A percentile compares a stretch with the other conserved stretches of the same genome.
Evolutionary conservation across 1,140 invertebrate genomes (phyloP).

Genomic region (Zaprionus taronus): DNA sequence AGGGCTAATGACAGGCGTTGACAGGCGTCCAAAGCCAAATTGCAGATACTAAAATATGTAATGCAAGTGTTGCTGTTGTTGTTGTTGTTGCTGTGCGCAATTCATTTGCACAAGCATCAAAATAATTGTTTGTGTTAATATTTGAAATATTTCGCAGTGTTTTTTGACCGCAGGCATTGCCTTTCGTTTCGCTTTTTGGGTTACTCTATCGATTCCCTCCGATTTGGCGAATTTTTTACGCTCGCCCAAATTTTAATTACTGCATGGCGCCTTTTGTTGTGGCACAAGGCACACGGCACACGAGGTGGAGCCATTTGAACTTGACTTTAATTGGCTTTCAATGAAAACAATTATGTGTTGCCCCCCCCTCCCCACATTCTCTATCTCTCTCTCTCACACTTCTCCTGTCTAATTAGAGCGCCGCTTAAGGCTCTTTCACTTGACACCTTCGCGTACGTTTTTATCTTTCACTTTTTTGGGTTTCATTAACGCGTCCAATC

Average conservation of each 20-base stretch:
- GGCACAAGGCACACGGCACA: conserved; percentile 18
- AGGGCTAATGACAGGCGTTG: conserved; percentile 37
- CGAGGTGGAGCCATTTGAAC: conserved; percentile 75
- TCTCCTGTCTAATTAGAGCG: conserved; percentile 43
- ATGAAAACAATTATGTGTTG: conserved; percentile 67
- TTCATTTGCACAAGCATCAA: conserved; percentile 12
- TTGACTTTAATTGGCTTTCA: conserved; percentile 80
- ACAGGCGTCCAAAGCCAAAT: conserved; percentile 39
- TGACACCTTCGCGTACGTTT: conserved; percentile 21
- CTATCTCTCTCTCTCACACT: neutral
- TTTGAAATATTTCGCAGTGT: conserved; percentile 15
- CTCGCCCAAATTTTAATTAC: conserved; percentile 70
- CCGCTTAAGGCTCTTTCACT: conserved; percentile 53
- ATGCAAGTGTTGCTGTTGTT: conserved; percentile 8
- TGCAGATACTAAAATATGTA: conserved; percentile 27
- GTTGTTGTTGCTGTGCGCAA: conserved; percentile 10
- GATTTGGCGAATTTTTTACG: conserved; percentile 66
- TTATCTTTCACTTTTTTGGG: conserved; percentile 70
- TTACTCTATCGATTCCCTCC: conserved; percentile 12
- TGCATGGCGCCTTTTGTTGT: conserved; percentile 33
- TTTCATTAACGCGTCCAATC: conserved; percentile 73
- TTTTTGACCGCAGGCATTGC: conserved; percentile 45
- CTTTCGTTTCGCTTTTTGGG: conserved; percentile 23
- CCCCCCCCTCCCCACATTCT: neutral
- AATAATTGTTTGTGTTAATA: conserved; percentile 22